phyloP scores from a whole-genome alignment of 1,140 invertebrate genomes.

The Portunus trituberculatus region DNA sequence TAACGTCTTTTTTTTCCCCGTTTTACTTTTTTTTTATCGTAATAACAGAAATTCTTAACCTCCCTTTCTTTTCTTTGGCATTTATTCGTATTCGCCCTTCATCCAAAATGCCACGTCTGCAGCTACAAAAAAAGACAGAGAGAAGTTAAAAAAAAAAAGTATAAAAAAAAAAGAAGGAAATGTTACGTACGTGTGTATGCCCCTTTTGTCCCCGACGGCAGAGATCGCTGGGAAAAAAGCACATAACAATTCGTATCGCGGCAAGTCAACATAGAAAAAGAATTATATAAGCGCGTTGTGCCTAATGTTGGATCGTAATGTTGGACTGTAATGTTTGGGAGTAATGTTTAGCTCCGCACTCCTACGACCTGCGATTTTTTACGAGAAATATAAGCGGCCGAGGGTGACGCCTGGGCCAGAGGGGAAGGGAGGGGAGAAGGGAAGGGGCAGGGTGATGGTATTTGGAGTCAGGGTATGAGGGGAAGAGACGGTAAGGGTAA shows the following conservation, averaged over 20 bases:
- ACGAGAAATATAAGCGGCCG: neutral
- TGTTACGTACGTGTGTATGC: neutral
- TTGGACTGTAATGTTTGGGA: slow-evolving; percentile 39
- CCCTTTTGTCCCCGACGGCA: neutral
- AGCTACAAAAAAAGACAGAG: neutral
- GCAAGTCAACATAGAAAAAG: slow-evolving; percentile 40
- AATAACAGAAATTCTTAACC: too few species aligned
- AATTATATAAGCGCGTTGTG: slow-evolving; percentile 49
- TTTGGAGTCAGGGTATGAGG: too few species aligned
- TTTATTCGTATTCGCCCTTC: too few species aligned
- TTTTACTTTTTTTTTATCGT: too few species aligned
- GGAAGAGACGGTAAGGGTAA: too few species aligned
- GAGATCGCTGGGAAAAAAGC: neutral
- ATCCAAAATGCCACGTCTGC: too few species aligned
- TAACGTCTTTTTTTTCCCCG: too few species aligned
- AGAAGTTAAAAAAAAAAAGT: neutral
- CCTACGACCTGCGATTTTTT: slow-evolving; percentile 10
- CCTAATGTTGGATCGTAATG: slow-evolving; percentile 55
- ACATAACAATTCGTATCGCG: slow-evolving; percentile 45
- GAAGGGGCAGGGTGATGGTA: too few species aligned
- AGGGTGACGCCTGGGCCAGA: neutral
- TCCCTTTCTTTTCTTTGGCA: too few species aligned
- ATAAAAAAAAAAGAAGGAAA: neutral
- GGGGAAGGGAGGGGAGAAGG: neutral
- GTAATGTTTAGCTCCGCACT: neutral